Evolutionary conservation across 2,113 vertebrate species (phyloP), one percentile per base, ranked within the genome.

Genomic region (Calyptommatus sinebrachiatus): DNA sequence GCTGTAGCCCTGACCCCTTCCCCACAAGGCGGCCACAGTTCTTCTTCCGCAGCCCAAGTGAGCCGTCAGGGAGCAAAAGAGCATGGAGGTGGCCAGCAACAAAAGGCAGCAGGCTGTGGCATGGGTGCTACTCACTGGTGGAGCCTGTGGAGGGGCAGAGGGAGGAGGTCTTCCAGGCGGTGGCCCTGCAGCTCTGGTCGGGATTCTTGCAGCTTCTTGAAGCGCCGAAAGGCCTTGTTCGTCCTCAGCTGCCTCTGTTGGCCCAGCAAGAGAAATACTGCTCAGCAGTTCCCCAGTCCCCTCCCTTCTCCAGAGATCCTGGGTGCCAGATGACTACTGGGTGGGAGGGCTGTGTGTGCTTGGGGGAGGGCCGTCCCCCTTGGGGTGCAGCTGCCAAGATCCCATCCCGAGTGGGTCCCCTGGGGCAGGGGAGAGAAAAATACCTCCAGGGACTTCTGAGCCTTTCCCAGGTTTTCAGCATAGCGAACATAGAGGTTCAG

Each of bases 161-260:
- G 89, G 71, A 99, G 97, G 10, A 99, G 77, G 16, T 98, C 97
- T 84, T 97, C 97, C 6, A 99, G 94, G 46, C 77, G 89, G 21
- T 83, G 91, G 35, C 94, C 93, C 66, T 84, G 89, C 89, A 99
- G 97, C 83, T 99, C 96, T 2, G 96, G 95, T 68, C 98, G 94
- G 16, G 94, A 88, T 80, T 99, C 98, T 90, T 99, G 98, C 6
- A 99, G 96, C 71, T 89, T 95, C 88, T 97, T 97, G 76, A 98
- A 98, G 0, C 94, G 93, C 57, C 92, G 91, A 90, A 99, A 99
- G 18, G 93, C 89, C 84, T 96, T 98, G 79, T 94, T 99, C 90
- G 96, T 98, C 90, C 92, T 96, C 35, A 97, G 1, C 76, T 97
- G 96, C 53, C 94, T 89, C 98, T 99, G 80, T 2, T 62, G 48